Conservation (phyloP, 2,888 invertebrate species). For the Diplazon laetatorius region DNA sequence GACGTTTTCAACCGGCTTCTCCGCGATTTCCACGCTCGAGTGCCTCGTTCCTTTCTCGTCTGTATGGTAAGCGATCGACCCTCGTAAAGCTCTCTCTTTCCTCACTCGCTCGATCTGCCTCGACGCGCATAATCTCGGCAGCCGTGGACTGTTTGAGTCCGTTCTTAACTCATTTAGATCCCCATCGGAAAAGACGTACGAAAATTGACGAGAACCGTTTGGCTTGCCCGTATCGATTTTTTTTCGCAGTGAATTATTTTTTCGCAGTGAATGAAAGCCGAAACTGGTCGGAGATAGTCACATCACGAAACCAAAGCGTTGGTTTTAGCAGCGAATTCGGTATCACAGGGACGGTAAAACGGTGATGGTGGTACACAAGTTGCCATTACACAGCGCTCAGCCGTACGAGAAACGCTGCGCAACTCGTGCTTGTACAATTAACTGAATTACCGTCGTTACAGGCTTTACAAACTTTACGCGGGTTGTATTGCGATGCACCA, state of each 20-base stretch:
- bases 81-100: slow-evolving; percentile 48
- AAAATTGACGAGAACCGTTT: not conserved
- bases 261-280: slow-evolving; percentile 27
- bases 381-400: slow-evolving; percentile 28
- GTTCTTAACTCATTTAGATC: slow-evolving; percentile 39
- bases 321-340: too few species aligned
- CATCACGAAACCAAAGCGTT: not conserved
- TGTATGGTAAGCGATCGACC: slow-evolving; percentile 62
- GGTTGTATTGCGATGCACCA: slow-evolving; percentile 1
- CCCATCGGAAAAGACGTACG: not conserved
- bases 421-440: slow-evolving; percentile 41
- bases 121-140: slow-evolving; percentile 18
- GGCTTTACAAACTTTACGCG: slow-evolving; percentile 43
- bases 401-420: slow-evolving; percentile 15
- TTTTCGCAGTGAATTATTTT: not conserved
- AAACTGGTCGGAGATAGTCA: slow-evolving; percentile 24
- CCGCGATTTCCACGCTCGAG: slow-evolving; percentile 59
- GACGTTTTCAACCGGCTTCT: slow-evolving; percentile 45
- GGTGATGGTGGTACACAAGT: not conserved
- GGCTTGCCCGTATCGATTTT: too few species aligned
- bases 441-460: slow-evolving; percentile 50
- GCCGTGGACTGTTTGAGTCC: slow-evolving; percentile 26
- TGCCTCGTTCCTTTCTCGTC: slow-evolving; percentile 63
- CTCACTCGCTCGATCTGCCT: slow-evolving; percentile 19
- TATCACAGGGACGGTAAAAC: not conserved